These are phyloP conservation scores for Agrochola macilenta DNA, from an alignment of 2,888 invertebrate genomes.

Conservation along the genomic window DNA sequence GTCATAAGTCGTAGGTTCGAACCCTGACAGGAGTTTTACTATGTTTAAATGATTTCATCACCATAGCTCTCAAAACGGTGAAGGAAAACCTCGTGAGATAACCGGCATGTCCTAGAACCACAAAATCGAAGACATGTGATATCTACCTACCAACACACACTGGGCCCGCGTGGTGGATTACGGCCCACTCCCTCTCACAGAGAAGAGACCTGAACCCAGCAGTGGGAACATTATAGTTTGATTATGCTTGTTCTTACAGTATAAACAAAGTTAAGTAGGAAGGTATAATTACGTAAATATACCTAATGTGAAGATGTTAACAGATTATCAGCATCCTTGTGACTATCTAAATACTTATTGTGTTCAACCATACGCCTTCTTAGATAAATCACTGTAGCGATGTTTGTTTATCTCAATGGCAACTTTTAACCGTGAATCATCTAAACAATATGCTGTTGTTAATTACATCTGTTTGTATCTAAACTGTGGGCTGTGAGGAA, in stretches of 20 bases:
- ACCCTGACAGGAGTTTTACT: too few relatives aligned
- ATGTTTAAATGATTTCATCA: too few relatives aligned
- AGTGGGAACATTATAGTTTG: too few relatives aligned
- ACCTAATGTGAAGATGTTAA: conserved; percentile 21
- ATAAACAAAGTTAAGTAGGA: not conserved
- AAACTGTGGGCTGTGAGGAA: conserved; percentile 62
- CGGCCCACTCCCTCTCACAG: not conserved
- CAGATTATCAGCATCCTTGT: conserved; percentile 55
- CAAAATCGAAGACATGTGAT: too few relatives aligned
- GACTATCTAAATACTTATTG: conserved; percentile 56
- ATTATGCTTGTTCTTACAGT: not conserved
- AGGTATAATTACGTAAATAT: conserved; percentile 23
- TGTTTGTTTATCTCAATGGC: conserved; percentile 65
- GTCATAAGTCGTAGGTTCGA: too few relatives aligned
- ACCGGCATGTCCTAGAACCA: too few relatives aligned
- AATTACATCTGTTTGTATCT: conserved; percentile 57
- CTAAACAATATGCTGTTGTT: conserved; percentile 62
- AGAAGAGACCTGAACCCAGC: not conserved
- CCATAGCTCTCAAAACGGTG: too few relatives aligned
- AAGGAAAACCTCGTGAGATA: too few relatives aligned
- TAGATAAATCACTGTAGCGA: conserved; percentile 53
- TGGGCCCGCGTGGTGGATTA: too few relatives aligned
- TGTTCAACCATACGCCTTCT: conserved; percentile 60
- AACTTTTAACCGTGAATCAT: conserved; percentile 63
- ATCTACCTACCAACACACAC: too few relatives aligned